A percentile compares a stretch with the other conserved stretches of the same genome.
These are phyloP conservation scores for Trichogramma pretiosum DNA, from an alignment of 1,140 invertebrate species.

Conservation along the genomic window DNA sequence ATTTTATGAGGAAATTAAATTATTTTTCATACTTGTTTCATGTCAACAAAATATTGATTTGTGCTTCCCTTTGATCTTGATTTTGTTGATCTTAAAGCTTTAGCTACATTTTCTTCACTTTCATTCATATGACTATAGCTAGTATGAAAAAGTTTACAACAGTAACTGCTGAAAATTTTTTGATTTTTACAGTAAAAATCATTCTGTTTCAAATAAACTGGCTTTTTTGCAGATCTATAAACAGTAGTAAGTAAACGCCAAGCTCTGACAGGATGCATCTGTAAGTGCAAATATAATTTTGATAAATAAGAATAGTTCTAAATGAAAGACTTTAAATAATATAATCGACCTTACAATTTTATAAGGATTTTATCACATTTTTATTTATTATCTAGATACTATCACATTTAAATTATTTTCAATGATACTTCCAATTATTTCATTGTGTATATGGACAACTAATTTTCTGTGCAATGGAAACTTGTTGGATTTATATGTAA, in stretches of 20 bases:
- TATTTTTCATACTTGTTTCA: constrained; percentile 42
- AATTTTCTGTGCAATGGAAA: constrained; percentile 34
- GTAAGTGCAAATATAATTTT: constrained; percentile 15
- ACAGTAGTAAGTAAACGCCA: not conserved
- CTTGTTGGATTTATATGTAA: constrained; percentile 37
- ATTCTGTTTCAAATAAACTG: not conserved
- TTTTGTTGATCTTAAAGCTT: constrained; percentile 46
- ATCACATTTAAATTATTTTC: constrained; percentile 30
- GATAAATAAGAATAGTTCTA: constrained; percentile 9
- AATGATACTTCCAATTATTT: constrained; percentile 34
- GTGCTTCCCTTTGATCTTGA: constrained; percentile 40
- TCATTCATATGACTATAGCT: constrained; percentile 9
- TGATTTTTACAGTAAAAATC: constrained; percentile 4
- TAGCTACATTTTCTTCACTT: constrained; percentile 15
- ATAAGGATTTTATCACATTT: not conserved
- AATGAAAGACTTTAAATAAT: not conserved
- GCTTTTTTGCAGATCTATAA: constrained; percentile 3
- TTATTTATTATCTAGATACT: constrained; percentile 22
- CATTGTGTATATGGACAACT: constrained; percentile 39
- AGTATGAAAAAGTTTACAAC: too few species aligned
- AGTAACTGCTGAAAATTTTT: too few species aligned
- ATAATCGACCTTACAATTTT: not conserved
- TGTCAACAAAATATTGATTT: constrained; percentile 59
- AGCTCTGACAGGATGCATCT: constrained; percentile 28
- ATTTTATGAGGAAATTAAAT: not conserved